Conservation (phyloP, 2,888 invertebrate genomes). For the Galeopsomyia nigrocyanea region DNA sequence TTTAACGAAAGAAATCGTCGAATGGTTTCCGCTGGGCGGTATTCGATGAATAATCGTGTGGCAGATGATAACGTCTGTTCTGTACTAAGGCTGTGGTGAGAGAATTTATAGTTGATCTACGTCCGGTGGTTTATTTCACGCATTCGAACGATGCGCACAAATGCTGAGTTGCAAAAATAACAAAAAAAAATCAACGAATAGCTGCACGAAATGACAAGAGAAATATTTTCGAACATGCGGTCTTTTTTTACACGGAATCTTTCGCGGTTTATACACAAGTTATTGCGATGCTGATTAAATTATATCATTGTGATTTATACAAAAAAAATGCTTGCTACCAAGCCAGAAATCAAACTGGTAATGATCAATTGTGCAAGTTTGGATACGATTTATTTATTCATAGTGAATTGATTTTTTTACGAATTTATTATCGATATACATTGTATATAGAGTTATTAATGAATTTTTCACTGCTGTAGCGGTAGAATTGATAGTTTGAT, state of each 20-base stretch:
- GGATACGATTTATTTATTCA: constrained; percentile 41
- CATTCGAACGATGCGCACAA: constrained; percentile 39
- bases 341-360: constrained; percentile 3
- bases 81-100: constrained; percentile 46
- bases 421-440: constrained; percentile 24
- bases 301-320: constrained; percentile 39
- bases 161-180: constrained; percentile 18
- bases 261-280: constrained; percentile 30
- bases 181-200: constrained; percentile 33
- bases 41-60: constrained; percentile 54
- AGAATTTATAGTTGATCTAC: constrained; percentile 15
- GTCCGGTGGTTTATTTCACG: constrained; percentile 3
- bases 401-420: constrained; percentile 39
- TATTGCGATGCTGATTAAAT: constrained; percentile 31
- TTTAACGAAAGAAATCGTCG: constrained; percentile 82
- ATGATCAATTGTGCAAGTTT: constrained; percentile 29
- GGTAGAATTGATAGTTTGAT: constrained; percentile 36
- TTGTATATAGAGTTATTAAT: constrained; percentile 46
- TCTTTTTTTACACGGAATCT: constrained; percentile 15
- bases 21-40: constrained; percentile 86
- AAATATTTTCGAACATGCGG: constrained; percentile 22
- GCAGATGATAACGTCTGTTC: constrained; percentile 12
- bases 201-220: constrained; percentile 24
- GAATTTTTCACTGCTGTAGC: constrained; percentile 45
- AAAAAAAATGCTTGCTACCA: constrained; percentile 30